A percentile compares a stretch with the other conserved stretches of the same genome.
These are phyloP conservation scores for Andrena trimmerana DNA, from an alignment of 2,888 invertebrate species.

Conservation along the genomic window DNA sequence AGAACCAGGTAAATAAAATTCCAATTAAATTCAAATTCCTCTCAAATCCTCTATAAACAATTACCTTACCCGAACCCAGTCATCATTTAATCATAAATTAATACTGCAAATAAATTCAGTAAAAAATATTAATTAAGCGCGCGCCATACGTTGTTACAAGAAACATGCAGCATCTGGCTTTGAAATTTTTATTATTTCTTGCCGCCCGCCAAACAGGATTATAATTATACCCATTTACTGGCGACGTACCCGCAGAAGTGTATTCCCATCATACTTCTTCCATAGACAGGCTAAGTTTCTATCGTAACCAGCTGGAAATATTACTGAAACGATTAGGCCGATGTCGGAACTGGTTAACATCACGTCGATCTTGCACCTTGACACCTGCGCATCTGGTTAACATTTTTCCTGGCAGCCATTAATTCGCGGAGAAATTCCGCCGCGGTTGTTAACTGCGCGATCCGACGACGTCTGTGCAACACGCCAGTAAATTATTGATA, in stretches of 20 bases:
- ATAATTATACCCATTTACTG: not conserved
- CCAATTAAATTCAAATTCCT: no score
- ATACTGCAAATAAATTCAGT: no score
- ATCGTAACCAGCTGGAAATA: slow-evolving; percentile 19
- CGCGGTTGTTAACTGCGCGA: slow-evolving; percentile 36
- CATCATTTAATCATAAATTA: no score
- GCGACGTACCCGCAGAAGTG: slow-evolving; percentile 9
- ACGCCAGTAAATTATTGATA: slow-evolving; percentile 59
- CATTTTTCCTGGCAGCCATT: slow-evolving; percentile 30
- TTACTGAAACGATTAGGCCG: not conserved
- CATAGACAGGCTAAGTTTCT: not conserved
- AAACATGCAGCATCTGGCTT: not conserved
- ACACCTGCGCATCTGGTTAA: slow-evolving; percentile 39
- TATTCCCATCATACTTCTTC: not conserved
- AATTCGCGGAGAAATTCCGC: slow-evolving; percentile 46
- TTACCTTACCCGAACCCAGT: no score
- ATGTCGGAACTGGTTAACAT: slow-evolving; percentile 15
- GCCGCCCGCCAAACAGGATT: not conserved
- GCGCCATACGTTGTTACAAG: not conserved
- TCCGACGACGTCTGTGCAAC: not conserved
- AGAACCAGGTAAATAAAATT: no score
- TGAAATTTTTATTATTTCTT: not conserved
- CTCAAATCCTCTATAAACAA: no score
- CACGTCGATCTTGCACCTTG: slow-evolving; percentile 28
- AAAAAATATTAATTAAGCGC: not conserved